Evolutionary conservation across 2,888 invertebrate species (phyloP).

Genomic region (Parnassius smintheus): DNA sequence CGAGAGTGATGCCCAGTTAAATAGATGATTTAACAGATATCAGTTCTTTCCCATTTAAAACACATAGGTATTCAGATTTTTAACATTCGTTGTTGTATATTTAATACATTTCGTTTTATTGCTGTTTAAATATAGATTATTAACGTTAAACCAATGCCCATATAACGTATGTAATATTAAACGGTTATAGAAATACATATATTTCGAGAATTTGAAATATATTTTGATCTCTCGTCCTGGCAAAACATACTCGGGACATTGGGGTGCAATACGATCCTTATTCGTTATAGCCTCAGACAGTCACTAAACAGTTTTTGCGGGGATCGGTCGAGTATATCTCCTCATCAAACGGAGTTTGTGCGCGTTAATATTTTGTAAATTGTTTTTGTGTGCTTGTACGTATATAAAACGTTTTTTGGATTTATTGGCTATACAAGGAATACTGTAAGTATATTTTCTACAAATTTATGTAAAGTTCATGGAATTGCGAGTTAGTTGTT

Average conservation of each 20-base stretch:
- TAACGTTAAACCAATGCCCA: too few species aligned
- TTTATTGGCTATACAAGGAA: not conserved
- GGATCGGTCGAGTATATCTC: slow-evolving; percentile 10
- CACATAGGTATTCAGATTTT: too few species aligned
- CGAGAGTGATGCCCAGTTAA: too few species aligned
- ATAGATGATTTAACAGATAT: too few species aligned
- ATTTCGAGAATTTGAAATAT: not conserved
- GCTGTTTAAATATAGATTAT: too few species aligned
- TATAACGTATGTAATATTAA: not conserved
- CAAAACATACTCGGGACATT: slow-evolving; percentile 10
- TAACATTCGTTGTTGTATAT: too few species aligned
- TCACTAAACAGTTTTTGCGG: slow-evolving; percentile 3
- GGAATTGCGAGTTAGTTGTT: too few species aligned
- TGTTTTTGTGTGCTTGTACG: not conserved
- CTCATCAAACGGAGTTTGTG: slow-evolving; percentile 1
- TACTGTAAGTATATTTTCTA: slow-evolving; percentile 1
- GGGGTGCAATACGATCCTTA: slow-evolving; percentile 19
- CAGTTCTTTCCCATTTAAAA: too few species aligned
- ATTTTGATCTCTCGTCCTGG: slow-evolving; percentile 21
- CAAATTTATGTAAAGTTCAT: too few species aligned
- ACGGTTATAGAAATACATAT: not conserved
- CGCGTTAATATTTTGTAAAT: not conserved
- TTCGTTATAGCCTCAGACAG: slow-evolving; percentile 20
- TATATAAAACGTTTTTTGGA: slow-evolving; percentile 9
- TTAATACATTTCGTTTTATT: too few species aligned